A percentile compares a stretch with the other conserved stretches of the same genome.
These are phyloP conservation scores for Anguilla megastoma DNA, from an alignment of 2,797 vertebrate genomes.

Conservation along the genomic window DNA sequence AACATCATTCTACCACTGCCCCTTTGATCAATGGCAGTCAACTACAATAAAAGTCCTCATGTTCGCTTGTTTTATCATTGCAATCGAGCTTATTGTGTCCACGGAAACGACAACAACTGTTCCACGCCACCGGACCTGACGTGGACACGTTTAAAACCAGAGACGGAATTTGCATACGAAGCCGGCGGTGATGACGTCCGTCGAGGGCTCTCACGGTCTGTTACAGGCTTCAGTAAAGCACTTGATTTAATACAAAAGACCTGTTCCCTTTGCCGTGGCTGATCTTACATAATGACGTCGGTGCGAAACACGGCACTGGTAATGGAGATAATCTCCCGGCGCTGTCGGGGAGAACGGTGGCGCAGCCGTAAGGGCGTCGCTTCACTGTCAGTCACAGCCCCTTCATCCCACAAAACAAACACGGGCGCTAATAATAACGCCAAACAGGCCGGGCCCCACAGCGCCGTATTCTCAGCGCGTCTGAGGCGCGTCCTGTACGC, in stretches of 20 bases:
- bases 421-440: background rate
- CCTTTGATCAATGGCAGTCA: slow-evolving; percentile 67
- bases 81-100: slow-evolving; percentile 66
- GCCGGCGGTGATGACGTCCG: slow-evolving; percentile 39
- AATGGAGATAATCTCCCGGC: background rate
- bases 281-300: background rate
- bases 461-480: background rate
- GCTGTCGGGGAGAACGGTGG: background rate
- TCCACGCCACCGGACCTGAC: background rate
- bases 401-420: background rate
- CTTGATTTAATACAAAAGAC: background rate
- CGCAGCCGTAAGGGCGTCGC: background rate
- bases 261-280: background rate
- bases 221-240: background rate
- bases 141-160: slow-evolving; percentile 3
- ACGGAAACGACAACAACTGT: slow-evolving; percentile 65
- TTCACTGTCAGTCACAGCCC: background rate
- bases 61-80: slow-evolving; percentile 60
- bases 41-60: slow-evolving; percentile 65
- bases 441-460: background rate
- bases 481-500: background rate
- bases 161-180: slow-evolving; percentile 60
- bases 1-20: slow-evolving; percentile 67
- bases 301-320: slow-evolving; percentile 6
- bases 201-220: background rate